Percentiles rank a stretch among this genome's conserved stretches.
Evolutionary conservation across 2,888 invertebrate species (phyloP).

Genomic region (Nycteola revayana): DNA sequence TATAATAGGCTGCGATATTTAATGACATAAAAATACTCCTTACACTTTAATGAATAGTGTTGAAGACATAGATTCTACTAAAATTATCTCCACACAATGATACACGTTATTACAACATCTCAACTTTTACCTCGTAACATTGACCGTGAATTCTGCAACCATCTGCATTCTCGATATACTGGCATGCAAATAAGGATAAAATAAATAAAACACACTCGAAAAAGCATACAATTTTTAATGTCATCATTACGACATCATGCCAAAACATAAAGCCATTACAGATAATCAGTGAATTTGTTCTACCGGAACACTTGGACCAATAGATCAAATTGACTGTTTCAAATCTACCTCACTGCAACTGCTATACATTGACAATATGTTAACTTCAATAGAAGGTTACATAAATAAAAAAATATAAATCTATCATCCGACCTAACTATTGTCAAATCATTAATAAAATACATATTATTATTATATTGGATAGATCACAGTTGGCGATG

Average conservation of each 20-base stretch:
- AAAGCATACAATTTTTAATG: conserved; percentile 80
- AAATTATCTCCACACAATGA: no score
- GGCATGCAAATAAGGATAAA: conserved; percentile 66
- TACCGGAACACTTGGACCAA: no score
- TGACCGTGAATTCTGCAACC: conserved; percentile 73
- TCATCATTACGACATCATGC: conserved; percentile 74
- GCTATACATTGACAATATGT: conserved; percentile 54
- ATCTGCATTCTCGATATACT: conserved; percentile 58
- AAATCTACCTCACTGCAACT: conserved; percentile 55
- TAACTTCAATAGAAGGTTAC: conserved; percentile 72
- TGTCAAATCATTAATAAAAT: conserved; percentile 54
- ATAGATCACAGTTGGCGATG: conserved; percentile 65
- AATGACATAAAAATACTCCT: no score
- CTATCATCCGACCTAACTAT: conserved; percentile 57
- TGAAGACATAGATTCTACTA: no score
- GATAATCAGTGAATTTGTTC: conserved; percentile 24
- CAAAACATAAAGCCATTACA: conserved; percentile 73
- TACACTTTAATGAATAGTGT: no score
- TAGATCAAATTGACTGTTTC: conserved; percentile 15
- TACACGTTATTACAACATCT: conserved; percentile 25
- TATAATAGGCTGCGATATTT: no score
- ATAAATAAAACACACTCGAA: conserved; percentile 67
- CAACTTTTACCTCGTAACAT: conserved; percentile 39
- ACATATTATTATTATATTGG: conserved; percentile 42
- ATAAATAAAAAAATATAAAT: conserved; percentile 70